Base-by-base conservation (phyloP, 92 coral and sea anemone species). In the Zoanthus sansibaricus region DNA sequence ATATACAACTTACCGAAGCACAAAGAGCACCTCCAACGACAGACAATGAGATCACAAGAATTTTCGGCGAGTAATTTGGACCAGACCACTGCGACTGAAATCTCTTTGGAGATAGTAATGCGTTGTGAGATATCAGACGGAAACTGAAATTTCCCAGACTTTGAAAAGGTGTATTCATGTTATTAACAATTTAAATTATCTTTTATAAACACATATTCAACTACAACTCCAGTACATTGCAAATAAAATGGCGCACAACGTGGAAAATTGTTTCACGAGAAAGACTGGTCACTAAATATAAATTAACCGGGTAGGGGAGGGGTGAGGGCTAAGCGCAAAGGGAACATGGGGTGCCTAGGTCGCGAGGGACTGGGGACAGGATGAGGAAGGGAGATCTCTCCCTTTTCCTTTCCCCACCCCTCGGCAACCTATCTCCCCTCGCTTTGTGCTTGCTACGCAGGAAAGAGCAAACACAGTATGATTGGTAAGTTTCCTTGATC, bases 31-130 rank as follows among this genome's bases (percentile, higher is more conserved):
- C 90, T 67, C 51, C 78, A 7, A 79, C 79, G 1, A 89, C 89
- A 68, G 91, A 86, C n/a, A 87, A 16, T 18, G 90, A 82, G 59
- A 82, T 47, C 2, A 71, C 84, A 31, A 90, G 32, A 54, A 90
- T 37, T 33, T 76, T 90, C 71, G 72, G 78, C 5, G 91, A 87
- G 71, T 90, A 90, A 80, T 90, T 90, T 21, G 91, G 93, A 46
- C 93, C 93, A 0, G 85, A 75, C 61, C 91, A 86, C 48, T 87
- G 75, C 1, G 93, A 80, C 61, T 80, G 85, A 51, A 47, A 25
- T 66, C 85, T 80, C 12, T 30, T 80, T 16, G 54, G 25, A 0
- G 74, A 44, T 11, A 66, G 18, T 16, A 15, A 42, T 9, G 45
- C 14, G 18, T 62, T 80, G 7, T 18, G 85, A 62, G 85, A n/a